Base-by-base conservation (phyloP, 2,797 vertebrate species). In the Pangasius krempfi region DNA sequence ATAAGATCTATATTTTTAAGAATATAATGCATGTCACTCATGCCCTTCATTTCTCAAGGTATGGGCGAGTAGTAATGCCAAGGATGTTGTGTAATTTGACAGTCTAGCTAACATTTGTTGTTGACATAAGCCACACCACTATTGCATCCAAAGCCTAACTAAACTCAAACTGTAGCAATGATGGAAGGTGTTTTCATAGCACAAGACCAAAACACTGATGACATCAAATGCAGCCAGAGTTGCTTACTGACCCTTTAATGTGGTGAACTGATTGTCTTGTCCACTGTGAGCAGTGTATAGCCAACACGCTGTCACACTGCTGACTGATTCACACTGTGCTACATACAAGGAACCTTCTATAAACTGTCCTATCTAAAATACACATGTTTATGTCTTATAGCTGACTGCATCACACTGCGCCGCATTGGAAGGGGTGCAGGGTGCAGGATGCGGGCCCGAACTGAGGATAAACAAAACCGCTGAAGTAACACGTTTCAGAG, bases 371-470 rank as follows among this genome's bases (percentile, higher is more conserved):
- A 37, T 30, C 16, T 12, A 22, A 66, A 14, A 22, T 12, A 33
- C n/a, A 70, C n/a, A 54, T 33, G 3, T 37, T 37, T 9, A 37
- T 54, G 80, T 37, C n/a, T 84, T 70, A 22, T 88, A 89, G 64
- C 79, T 64, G 92, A 93, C 93, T 95, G 95, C 95, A 96, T 95
- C 94, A 95, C 92, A 92, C 93, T 96, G 95, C 94, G 95, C 93
- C 94, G 94, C 92, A 88, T 68, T 92, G 90, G 13, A 86, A 82
- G 89, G 90, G 87, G 89, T 90, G 92, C 93, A 93, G 90, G 87
- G 89, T 90, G 92, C 93, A 93, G 86, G 73, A 93, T 94, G 92
- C 93, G 64, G 90, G 75, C 92, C 91, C 1, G 78, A 89, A 93
- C 91, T 88, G 92, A 92, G 85, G 81, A 89, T 93, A 94, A 73